A percentile compares a stretch with the other conserved stretches of the same genome.
Conservation (phyloP, 2,888 invertebrate genomes). For the Chelonus formosanus region DNA sequence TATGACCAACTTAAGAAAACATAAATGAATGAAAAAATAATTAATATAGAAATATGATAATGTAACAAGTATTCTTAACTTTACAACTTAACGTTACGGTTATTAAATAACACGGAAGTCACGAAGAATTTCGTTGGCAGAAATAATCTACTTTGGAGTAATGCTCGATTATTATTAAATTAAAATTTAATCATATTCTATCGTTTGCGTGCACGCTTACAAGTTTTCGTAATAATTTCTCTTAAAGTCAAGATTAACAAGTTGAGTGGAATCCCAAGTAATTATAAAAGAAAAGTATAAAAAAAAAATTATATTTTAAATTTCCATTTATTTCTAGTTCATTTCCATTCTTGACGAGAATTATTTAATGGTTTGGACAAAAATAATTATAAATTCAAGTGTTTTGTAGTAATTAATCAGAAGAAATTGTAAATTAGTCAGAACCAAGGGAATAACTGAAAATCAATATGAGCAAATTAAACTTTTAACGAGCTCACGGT, state of each 20-base stretch:
- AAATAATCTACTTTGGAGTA: constrained; percentile 43
- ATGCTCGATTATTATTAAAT: constrained; percentile 22
- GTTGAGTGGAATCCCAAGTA: too few relatives aligned
- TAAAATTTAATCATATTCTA: constrained; percentile 17
- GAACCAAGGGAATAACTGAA: constrained; percentile 14
- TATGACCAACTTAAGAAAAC: too few relatives aligned
- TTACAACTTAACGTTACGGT: constrained; percentile 17
- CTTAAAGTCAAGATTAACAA: neutral
- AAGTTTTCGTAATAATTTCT: constrained; percentile 7
- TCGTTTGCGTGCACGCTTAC: constrained; percentile 4
- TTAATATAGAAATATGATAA: too few relatives aligned
- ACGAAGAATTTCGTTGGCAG: constrained; percentile 42
- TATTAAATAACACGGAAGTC: constrained; percentile 39
- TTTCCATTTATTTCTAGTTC: too few relatives aligned
- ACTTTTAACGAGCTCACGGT: constrained; percentile 30
- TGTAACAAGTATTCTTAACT: too few relatives aligned
- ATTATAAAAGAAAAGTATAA: too few relatives aligned
- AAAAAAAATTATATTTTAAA: too few relatives aligned
- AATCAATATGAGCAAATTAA: constrained; percentile 18
- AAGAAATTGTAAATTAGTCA: neutral
- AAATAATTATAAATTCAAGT: too few relatives aligned
- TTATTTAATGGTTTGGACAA: too few relatives aligned
- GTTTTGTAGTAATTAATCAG: too few relatives aligned
- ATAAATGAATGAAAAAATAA: too few relatives aligned
- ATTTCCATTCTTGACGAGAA: too few relatives aligned